These are phyloP conservation scores for Tragelaphus imberbis DNA, from an alignment of 2,113 vertebrate genomes.

Conservation along the genomic window DNA sequence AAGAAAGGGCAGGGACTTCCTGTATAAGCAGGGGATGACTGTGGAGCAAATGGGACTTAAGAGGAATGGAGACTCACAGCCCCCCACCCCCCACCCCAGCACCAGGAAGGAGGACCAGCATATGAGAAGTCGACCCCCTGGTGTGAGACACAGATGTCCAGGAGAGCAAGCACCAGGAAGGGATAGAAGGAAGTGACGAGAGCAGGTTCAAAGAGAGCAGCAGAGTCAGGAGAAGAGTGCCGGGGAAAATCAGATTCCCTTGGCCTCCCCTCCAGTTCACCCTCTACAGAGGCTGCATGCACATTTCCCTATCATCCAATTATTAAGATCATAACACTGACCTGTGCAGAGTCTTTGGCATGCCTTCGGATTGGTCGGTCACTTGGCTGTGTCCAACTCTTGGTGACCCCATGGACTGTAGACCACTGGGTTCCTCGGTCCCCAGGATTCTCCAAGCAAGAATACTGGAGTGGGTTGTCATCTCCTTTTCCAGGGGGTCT, in stretches of 20 bases:
- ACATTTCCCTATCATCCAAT: not conserved
- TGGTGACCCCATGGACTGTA: not conserved
- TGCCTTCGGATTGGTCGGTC: fast-evolving
- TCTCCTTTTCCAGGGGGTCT: not conserved
- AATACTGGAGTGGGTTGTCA: not conserved
- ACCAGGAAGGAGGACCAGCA: not conserved
- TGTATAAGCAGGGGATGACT: not conserved
- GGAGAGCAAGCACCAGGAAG: not conserved
- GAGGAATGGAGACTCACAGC: not conserved
- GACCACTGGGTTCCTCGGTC: not conserved
- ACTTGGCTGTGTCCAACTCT: not conserved
- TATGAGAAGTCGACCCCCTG: not conserved
- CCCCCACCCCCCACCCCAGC: fast-evolving
- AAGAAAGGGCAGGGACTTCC: not conserved
- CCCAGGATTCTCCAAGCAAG: not conserved
- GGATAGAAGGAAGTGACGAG: not conserved
- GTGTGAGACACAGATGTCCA: not conserved
- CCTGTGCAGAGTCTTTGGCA: not conserved
- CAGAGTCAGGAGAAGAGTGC: not conserved
- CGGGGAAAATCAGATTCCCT: not conserved
- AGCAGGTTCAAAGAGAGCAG: not conserved
- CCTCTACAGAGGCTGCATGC: not conserved
- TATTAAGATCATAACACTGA: not conserved
- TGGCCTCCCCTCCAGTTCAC: not conserved
- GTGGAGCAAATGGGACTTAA: not conserved